Conservation (phyloP, 92 coral and sea anemone genomes). For the Phenganax subtilis region DNA sequence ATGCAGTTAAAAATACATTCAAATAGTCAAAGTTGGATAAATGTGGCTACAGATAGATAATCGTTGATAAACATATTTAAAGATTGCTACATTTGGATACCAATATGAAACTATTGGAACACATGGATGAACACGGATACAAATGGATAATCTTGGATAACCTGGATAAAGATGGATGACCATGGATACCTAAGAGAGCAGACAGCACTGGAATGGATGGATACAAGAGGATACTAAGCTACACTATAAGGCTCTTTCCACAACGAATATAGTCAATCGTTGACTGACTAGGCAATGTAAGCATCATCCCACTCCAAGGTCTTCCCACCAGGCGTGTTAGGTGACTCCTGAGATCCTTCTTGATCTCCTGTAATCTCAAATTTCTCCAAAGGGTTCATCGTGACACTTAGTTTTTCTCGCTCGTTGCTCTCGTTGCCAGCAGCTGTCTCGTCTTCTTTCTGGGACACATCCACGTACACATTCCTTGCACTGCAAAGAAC, state of each 20-base stretch:
- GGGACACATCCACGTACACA: constrained; percentile 57
- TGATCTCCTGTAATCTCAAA: constrained; percentile 79
- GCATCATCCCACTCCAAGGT: constrained; percentile 89
- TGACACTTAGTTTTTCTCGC: constrained; percentile 64
- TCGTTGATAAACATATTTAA: too few relatives aligned
- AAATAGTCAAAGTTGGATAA: too few relatives aligned
- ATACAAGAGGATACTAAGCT: background rate
- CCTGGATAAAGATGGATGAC: background rate
- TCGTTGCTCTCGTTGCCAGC: constrained; percentile 48
- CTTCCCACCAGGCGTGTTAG: constrained; percentile 37
- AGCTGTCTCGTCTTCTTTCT: constrained; percentile 57
- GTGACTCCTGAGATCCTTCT: constrained; percentile 61
- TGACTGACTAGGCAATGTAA: constrained; percentile 6
- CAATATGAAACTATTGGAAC: too few relatives aligned
- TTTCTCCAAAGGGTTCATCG: constrained; percentile 94
- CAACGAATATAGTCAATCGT: background rate
- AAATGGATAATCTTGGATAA: too few relatives aligned
- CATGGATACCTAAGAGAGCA: background rate
- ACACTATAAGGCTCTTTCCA: background rate
- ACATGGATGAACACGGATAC: too few relatives aligned
- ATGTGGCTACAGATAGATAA: too few relatives aligned
- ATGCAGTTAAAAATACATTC: too few relatives aligned
- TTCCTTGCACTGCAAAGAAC: constrained; percentile 39
- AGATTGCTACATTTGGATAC: too few relatives aligned
- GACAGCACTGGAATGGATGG: background rate